Base-by-base conservation (phyloP, 2,113 vertebrate species). In the Aythya baeri region DNA sequence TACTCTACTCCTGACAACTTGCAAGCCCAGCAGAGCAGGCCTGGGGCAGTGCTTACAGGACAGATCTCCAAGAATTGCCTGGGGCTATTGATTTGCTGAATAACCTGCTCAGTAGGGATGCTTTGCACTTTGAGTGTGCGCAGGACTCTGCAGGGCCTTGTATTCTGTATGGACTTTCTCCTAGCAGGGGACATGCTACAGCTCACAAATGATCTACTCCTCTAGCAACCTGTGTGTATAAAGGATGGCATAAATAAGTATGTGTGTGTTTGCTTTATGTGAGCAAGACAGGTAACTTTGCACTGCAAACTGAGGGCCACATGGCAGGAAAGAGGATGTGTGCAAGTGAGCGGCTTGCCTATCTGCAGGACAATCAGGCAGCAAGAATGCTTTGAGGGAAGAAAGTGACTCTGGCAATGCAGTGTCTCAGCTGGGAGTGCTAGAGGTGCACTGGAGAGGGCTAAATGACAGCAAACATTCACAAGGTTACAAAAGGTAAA, bases 261-360 rank as follows among this genome's bases (percentile, higher is more conserved):
- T 17, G n/a, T 8, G 38, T 16, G 52, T 23, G 18, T 62, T 65
- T 78, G 31, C 65, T 62, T 44, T 49, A 9, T 18, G 44, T 12
- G 44, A 86, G 77, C 44, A 46, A 49, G 57, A 71, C 77, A 71
- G 70, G 65, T 52, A 55, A 71, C 66, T 94, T 55, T 92, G 52
- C 58, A 41, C 58, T 23, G 41, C 85, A 67, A 41, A 23, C 67
- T 80, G 67, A 61, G 31, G 44, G 27, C 21, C 9, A 22, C 41
- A 52, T 2, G 17, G 50, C 52, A 89, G 84, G 61, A 83, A 87
- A 55, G 76, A 81, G 52, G 2, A 65, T 74, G 66, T 31, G 38
- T 83, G 55, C 15, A 2, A 22, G 34, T 13, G 23, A 32, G 75
- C 26, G 59, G n/a, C 34, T 86, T 74, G 6, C 61, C 52, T 75